Evolutionary conservation across 2,888 invertebrate genomes (phyloP), one percentile per base, ranked within the genome.

Genomic region (Drosophila barbarae): DNA sequence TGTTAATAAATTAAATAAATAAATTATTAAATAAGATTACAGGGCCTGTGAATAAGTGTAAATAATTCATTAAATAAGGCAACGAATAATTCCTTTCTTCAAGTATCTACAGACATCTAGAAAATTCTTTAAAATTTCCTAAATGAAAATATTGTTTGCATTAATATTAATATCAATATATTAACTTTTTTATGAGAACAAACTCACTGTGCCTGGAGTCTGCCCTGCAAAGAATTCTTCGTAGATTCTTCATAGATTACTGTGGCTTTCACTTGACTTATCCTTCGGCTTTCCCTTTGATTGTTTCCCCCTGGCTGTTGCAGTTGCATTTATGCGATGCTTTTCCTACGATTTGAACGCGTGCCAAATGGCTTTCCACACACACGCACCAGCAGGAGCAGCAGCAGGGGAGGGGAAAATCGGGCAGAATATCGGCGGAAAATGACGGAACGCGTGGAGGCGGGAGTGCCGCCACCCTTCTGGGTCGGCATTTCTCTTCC

Each of bases 321-420:
- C 72, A 76, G 70, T 76, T 82, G 76, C 77, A 76, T 84, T 79
- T 76, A 70, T 74, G 83, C 71, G 57, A 72, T 76, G 70, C 69
- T 76, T 77, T 81, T 72, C 73, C 71, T 71, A 80, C 83, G 64
- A 82, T 82, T 80, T 80, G 80, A 80, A 79, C 71, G 80, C 65
- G 71, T 80, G 80, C 85, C 80, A 80, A 80, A 84, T 82, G 69
- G 77, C 75, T 76, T 72, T 79, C 69, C 66, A 70, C 67, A 70
- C 72, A 70, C 72, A 72, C 78, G 72, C 67, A 46, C 66, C 49
- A 39, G 26, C 44, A 32, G 18, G 1, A 18, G 2, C 13, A 41
- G 13, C 39, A 23, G 36, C 3, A 35, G 18, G 15, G 30, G 18
- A 13, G 30, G 12, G 39, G 18, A n/a, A 32, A 26, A 47, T n/a